phyloP scores from a whole-genome alignment of 2,113 vertebrate species.

The Cairina moschata region DNA sequence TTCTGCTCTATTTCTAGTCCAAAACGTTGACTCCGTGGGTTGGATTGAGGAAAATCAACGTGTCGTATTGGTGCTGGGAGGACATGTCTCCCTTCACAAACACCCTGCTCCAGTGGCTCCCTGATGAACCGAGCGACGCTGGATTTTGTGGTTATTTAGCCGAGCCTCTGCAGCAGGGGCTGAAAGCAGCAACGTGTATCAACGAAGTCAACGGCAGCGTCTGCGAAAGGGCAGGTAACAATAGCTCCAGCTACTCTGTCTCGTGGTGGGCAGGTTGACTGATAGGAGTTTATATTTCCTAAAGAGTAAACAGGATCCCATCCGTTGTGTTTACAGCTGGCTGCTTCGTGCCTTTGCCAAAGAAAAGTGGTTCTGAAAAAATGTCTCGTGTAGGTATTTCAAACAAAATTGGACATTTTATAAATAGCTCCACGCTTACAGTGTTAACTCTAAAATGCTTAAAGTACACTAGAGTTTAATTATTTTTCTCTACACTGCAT shows the following conservation, averaged over 20 bases:
- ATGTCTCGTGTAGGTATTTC: not conserved
- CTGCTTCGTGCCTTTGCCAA: not conserved
- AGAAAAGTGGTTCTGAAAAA: not conserved
- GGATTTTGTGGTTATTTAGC: slow-evolving; percentile 95
- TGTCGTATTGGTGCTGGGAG: slow-evolving; percentile 99
- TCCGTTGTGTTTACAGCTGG: not conserved
- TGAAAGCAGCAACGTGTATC: slow-evolving; percentile 94
- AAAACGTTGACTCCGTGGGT: slow-evolving; percentile 94
- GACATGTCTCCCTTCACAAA: slow-evolving; percentile 99
- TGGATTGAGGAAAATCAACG: slow-evolving; percentile 94
- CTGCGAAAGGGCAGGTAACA: slow-evolving; percentile 91
- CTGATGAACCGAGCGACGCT: slow-evolving; percentile 90
- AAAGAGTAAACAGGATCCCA: not conserved
- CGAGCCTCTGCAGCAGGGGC: slow-evolving; percentile 82
- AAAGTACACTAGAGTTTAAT: not conserved
- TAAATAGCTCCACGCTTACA: accelerated
- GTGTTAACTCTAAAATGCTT: not conserved
- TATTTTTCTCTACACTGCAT: not conserved
- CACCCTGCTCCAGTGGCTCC: slow-evolving; percentile 91
- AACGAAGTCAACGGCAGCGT: slow-evolving; percentile 89
- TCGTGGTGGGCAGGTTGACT: accelerated
- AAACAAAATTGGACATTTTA: not conserved
- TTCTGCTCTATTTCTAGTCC: slow-evolving; percentile 72
- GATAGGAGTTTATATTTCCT: accelerated
- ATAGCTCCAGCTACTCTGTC: accelerated